These are phyloP conservation scores for Trichomalopsis sarcophagae DNA, from an alignment of 1,140 invertebrate genomes.

Conservation along the genomic window DNA sequence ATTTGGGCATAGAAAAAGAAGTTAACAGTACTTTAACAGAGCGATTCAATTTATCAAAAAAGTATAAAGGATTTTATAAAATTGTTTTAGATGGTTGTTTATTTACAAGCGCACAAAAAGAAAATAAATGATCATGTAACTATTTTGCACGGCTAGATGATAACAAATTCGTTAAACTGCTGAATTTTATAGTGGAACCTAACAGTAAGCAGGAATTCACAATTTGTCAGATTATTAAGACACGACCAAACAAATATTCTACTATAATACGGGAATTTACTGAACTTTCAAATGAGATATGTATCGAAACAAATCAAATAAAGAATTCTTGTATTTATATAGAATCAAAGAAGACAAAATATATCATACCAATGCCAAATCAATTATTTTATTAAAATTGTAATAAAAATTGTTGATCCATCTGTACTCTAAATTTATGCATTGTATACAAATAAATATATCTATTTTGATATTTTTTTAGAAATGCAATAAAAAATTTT, in stretches of 20 bases:
- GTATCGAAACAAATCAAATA: neutral
- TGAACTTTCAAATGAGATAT: neutral
- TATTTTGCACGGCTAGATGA: constrained; percentile 7
- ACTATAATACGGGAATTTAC: neutral
- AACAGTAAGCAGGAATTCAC: neutral
- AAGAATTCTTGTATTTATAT: neutral
- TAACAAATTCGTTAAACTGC: neutral
- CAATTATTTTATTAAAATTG: neutral
- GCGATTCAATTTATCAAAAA: too few relatives aligned
- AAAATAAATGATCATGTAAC: too few relatives aligned
- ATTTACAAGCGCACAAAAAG: neutral
- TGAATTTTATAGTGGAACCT: neutral
- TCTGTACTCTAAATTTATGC: too few relatives aligned
- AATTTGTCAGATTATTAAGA: neutral
- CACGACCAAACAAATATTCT: neutral
- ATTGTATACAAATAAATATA: too few relatives aligned
- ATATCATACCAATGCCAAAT: neutral
- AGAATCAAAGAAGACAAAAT: neutral
- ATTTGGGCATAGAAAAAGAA: neutral
- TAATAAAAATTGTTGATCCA: too few relatives aligned
- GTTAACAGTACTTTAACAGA: too few relatives aligned
- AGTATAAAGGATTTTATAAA: too few relatives aligned
- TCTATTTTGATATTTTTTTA: too few relatives aligned
- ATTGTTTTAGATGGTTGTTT: too few relatives aligned
- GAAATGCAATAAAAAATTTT: too few relatives aligned